Conservation (phyloP, 2,113 vertebrate species). For the Dascyllus trimaculatus region DNA sequence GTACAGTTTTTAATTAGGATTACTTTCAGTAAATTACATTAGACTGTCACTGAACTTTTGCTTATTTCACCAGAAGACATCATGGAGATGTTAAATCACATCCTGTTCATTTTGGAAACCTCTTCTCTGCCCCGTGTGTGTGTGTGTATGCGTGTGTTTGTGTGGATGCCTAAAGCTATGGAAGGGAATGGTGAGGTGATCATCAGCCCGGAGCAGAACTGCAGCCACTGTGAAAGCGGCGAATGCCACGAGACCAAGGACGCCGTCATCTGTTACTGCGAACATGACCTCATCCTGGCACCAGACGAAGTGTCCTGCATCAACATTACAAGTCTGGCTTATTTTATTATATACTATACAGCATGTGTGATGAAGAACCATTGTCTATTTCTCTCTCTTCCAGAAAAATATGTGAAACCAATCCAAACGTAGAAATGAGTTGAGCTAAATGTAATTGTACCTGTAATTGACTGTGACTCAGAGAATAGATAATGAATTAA, state of each 20-base stretch:
- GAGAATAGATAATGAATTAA: constrained; percentile 61
- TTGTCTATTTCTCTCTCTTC: not conserved
- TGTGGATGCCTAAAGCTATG: constrained; percentile 83
- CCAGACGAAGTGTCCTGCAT: constrained; percentile 90
- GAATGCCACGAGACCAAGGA: constrained; percentile 90
- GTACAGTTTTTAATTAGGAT: constrained; percentile 1
- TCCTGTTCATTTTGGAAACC: constrained; percentile 3
- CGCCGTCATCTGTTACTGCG: constrained; percentile 91
- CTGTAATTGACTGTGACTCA: constrained; percentile 68
- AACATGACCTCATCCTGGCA: constrained; percentile 88
- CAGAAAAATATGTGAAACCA: constrained; percentile 31
- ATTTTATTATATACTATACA: not conserved
- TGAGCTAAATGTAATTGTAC: constrained; percentile 56
- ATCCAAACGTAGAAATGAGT: constrained; percentile 29
- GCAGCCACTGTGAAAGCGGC: constrained; percentile 94
- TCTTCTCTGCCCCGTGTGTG: constrained; percentile 14
- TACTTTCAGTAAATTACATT: constrained; percentile 17
- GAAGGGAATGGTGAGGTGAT: constrained; percentile 95
- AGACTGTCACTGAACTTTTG: constrained; percentile 5
- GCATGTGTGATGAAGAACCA: constrained; percentile 1
- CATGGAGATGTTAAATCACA: constrained; percentile 11
- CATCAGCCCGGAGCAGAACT: constrained; percentile 94
- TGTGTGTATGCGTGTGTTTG: constrained; percentile 21
- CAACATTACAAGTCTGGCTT: constrained; percentile 75
- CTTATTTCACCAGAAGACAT: not conserved